These are phyloP conservation scores for Vandiemenella viatica DNA, from an alignment of 2,888 invertebrate genomes.

Conservation along the genomic window DNA sequence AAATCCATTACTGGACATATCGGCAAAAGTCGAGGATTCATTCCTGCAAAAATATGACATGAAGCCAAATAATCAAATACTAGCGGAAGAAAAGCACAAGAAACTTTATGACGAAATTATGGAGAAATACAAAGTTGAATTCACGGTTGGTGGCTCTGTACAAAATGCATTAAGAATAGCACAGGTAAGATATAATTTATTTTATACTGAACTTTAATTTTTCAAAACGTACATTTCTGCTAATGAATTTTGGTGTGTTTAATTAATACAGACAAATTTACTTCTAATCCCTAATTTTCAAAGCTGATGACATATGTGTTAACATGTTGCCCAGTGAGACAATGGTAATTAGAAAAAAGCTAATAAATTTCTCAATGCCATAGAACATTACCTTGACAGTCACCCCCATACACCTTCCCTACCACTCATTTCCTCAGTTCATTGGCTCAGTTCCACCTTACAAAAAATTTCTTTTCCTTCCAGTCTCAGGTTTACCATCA, in stretches of 20 bases:
- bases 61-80: constrained; percentile 81
- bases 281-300: constrained; percentile 2
- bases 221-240: not conserved
- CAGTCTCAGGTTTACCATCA: no score
- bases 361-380: no score
- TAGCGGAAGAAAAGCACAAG: constrained; percentile 81
- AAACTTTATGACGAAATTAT: constrained; percentile 71
- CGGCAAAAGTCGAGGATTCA: constrained; percentile 57
- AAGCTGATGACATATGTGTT: constrained; percentile 5
- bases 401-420: no score
- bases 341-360: no score
- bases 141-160: constrained; percentile 88
- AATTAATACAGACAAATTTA: not conserved
- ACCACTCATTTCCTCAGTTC: no score
- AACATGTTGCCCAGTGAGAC: no score
- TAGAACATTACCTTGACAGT: no score
- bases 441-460: no score
- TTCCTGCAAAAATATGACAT: constrained; percentile 77
- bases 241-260: no score
- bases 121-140: constrained; percentile 63
- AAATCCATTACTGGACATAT: constrained; percentile 91
- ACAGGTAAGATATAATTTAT: constrained; percentile 33
- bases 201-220: not conserved
- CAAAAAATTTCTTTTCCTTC: no score
- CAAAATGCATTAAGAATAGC: constrained; percentile 86